Evolutionary conservation across 53 echinoderm and acorn worm species (phyloP).

Genomic region (Stichopus horrens): DNA sequence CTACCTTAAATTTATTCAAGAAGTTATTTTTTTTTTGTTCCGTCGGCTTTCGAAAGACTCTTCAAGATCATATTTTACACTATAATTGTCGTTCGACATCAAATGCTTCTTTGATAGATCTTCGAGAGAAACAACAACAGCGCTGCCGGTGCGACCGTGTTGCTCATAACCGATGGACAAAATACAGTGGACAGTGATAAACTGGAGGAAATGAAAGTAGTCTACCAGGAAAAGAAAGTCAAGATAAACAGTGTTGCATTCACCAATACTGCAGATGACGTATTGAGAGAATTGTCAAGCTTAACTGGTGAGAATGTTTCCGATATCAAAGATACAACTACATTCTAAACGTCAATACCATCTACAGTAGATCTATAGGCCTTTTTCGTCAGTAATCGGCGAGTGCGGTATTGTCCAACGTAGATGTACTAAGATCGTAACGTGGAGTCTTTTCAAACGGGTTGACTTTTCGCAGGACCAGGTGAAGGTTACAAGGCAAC

Average conservation of each 20-base stretch:
- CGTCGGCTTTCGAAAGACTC: too few species aligned
- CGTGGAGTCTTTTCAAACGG: too few species aligned
- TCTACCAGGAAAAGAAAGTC: conserved; percentile 46
- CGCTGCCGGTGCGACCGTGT: conserved; percentile 50
- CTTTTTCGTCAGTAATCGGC: too few species aligned
- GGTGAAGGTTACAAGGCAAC: too few species aligned
- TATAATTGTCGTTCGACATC: neutral
- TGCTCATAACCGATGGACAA: conserved; percentile 62
- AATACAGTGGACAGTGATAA: conserved; percentile 47
- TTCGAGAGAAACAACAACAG: neutral
- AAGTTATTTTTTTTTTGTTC: too few species aligned
- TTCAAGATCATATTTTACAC: neutral
- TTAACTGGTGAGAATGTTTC: conserved; percentile 45
- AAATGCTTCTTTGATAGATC: neutral
- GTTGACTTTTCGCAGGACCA: too few species aligned
- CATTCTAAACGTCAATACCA: too few species aligned
- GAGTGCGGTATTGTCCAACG: too few species aligned
- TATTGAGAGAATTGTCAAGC: conserved; percentile 35
- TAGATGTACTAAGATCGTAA: too few species aligned
- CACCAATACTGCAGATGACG: conserved; percentile 49
- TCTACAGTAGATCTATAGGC: too few species aligned
- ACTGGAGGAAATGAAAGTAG: conserved; percentile 38
- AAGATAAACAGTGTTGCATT: conserved; percentile 61
- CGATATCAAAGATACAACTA: too few species aligned
- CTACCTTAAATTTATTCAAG: too few species aligned